Percentiles rank a stretch among this genome's conserved stretches.
Conservation (phyloP, 1,140 invertebrate species). For the Atta texana region DNA sequence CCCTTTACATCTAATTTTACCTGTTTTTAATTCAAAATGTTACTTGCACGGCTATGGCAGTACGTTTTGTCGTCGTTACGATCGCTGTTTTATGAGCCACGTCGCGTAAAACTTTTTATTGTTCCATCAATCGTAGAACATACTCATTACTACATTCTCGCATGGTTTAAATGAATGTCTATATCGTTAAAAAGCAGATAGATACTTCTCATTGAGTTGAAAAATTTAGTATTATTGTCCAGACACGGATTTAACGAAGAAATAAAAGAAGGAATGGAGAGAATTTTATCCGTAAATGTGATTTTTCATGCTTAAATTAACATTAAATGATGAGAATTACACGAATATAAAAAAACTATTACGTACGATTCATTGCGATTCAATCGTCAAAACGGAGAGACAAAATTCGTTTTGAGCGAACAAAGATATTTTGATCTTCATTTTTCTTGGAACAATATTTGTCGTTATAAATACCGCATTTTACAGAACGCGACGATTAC, state of each 20-base stretch:
- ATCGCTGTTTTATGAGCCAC: conserved; percentile 18
- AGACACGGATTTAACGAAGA: neutral
- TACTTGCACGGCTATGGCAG: neutral
- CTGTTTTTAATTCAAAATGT: conserved; percentile 40
- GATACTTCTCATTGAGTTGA: neutral
- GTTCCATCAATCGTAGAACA: conserved; percentile 37
- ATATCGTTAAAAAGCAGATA: conserved; percentile 21
- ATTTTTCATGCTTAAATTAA: neutral
- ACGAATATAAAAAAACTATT: neutral
- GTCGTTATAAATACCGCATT: neutral
- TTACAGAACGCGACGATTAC: neutral
- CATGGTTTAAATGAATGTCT: neutral
- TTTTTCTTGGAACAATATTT: neutral
- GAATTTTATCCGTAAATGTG: neutral
- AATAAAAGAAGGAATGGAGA: neutral
- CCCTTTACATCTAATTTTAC: conserved; percentile 21
- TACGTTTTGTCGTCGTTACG: conserved; percentile 20
- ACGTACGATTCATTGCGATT: neutral
- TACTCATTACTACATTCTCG: neutral
- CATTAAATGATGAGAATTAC: neutral
- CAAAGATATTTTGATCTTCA: too few species aligned
- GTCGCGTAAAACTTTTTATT: conserved; percentile 46
- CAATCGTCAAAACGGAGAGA: neutral
- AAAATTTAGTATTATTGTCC: neutral
- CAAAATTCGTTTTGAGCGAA: neutral